Evolutionary conservation across 2,888 invertebrate species (phyloP), one percentile per base, ranked within the genome.

Genomic region (Megaustenia siamemsis): DNA sequence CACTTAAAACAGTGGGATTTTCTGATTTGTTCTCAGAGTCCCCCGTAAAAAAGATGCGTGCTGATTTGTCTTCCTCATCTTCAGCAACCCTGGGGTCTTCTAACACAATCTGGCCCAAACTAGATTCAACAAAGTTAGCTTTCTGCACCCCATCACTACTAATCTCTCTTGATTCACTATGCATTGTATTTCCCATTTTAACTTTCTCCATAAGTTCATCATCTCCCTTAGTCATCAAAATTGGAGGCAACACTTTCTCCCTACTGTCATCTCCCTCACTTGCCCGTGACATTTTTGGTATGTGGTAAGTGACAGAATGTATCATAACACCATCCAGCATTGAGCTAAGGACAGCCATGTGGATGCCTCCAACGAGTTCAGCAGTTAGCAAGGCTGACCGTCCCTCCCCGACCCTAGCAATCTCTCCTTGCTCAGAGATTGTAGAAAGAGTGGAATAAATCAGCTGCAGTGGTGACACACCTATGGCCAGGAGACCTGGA

Each of bases 391-490:
- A 78, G 12, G 86, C 60, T 15, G 86, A 86, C 0, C 83, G 75
- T 21, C 82, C 80, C 21, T 86, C 86, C 35, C 82, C 80, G 15
- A 69, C 60, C 49, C 15, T 82, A n/a, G 84, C 83, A 10, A 77
- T 68, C 10, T 87, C 83, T 24, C 84, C 69, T 63, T 89, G 89
- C 68, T 91, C 90, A 10, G 90, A 88, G 24, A 91, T 90, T 32
- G 90, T 90, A 83, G 89, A 90, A n/a, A 92, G 84, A 4, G 92
- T 91, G 10, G 90, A 90, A 82, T 90, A 90, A 38, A 92, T 91
- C 35, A 92, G 87, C 87, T 91, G 90, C 0, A 90, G 89, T 3
- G 92, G 89, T 21, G 89, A 87, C 18, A 89, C 85, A 28, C 91
- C 91, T 38, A 89, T 87, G 1, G 90, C 86, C 12, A 88, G 87